Base-by-base conservation (phyloP, 2,797 vertebrate genomes). In the Okamejei kenojei region DNA sequence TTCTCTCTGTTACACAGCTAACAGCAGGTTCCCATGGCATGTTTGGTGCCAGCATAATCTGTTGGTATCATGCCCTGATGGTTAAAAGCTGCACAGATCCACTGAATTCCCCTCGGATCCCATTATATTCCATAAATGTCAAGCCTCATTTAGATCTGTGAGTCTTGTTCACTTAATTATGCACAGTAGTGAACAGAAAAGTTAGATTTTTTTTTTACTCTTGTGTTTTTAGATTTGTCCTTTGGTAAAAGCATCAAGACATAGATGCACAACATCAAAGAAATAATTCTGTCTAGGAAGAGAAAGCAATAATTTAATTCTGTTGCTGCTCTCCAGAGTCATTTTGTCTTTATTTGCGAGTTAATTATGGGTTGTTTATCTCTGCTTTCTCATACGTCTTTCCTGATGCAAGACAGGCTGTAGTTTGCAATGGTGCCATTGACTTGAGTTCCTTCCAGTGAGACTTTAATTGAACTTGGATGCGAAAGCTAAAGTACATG, bases 111-210 rank as follows among this genome's bases (percentile, higher is more conserved):
- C 86, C n/a, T 68, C 32, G 15, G 61, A 68, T 68, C n/a, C 86
- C 86, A 71, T 90, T 90, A 90, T 71, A 21, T 68, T 90, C 86
- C 86, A 90, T 35, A 90, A 65, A 90, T 90, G 86, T 71, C 86
- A 90, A 90, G 86, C 63, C 63, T 38, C 63, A 71, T 71, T 90
- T 88, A 65, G 84, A 65, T 68, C 84, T 65, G 4, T 71, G 86
- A 17, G 6, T 68, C 32, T 71, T 19, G n/a, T 32, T 90, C 86
- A 65, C 63, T 68, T 90, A 35, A 90, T 90, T 63, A 32, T 90
- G 58, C 13, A 68, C 61, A 65, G 84, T 88, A 61, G 63, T 88
- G 11, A 88, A 21, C 61, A 90, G n/a, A 21, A 90, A 21, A 63
- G 15, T 71, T 38, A 19, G 79, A 26, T 74, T 29, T 10, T 61